phyloP scores from a whole-genome alignment of 2,797 vertebrate species.

The Syngnathus rostellatus region DNA sequence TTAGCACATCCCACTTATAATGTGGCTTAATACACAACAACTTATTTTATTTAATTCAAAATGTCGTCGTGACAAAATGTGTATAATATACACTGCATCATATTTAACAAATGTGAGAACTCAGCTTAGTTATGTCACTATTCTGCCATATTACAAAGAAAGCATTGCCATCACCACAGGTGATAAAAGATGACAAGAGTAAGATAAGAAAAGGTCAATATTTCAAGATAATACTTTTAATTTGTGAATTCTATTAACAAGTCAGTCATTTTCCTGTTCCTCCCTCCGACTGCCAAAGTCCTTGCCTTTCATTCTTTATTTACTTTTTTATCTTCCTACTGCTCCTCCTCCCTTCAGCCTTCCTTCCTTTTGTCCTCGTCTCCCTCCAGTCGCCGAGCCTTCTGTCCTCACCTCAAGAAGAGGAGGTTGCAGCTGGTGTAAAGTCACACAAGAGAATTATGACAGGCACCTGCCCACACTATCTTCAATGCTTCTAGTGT shows the following conservation, averaged over 20 bases:
- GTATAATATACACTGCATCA: too few species aligned
- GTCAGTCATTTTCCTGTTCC: constrained; percentile 34
- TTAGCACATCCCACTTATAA: too few species aligned
- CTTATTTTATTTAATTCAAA: too few species aligned
- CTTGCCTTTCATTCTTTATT: not conserved
- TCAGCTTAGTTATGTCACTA: too few species aligned
- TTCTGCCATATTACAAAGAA: too few species aligned
- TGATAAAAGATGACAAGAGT: too few species aligned
- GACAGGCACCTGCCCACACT: not conserved
- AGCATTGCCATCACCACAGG: too few species aligned
- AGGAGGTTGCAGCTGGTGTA: constrained; percentile 5
- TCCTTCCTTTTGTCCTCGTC: not conserved
- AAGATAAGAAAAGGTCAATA: constrained; percentile 39
- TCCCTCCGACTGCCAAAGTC: not conserved
- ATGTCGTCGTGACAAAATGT: too few species aligned
- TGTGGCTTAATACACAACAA: too few species aligned
- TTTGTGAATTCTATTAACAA: constrained; percentile 83
- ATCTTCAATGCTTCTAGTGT: not conserved
- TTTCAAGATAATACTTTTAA: constrained; percentile 91
- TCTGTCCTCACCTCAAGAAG: constrained; percentile 1
- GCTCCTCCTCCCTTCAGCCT: not conserved
- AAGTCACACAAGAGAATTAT: constrained; percentile 1
- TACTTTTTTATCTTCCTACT: constrained; percentile 6
- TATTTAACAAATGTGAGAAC: too few species aligned
- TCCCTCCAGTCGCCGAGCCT: not conserved